These are phyloP conservation scores for Bos javanicus DNA, from an alignment of 2,113 vertebrate species.

Conservation along the genomic window DNA sequence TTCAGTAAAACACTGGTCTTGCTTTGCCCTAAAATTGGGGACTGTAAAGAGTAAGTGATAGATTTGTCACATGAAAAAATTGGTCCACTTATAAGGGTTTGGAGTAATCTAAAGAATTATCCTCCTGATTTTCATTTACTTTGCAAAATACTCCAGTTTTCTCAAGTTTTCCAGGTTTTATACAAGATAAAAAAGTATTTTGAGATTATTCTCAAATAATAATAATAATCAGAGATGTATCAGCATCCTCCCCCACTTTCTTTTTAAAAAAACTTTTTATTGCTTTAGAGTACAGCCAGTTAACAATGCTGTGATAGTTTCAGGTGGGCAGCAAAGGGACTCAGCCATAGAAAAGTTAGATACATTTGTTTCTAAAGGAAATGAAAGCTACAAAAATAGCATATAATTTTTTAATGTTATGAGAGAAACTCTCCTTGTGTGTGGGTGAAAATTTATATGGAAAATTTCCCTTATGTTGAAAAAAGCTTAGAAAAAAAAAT, in stretches of 20 bases:
- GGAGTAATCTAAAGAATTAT: not conserved
- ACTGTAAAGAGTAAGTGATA: not conserved
- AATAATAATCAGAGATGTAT: not conserved
- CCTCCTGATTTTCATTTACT: not conserved
- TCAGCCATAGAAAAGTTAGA: not conserved
- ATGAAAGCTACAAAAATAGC: not conserved
- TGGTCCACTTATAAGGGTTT: not conserved
- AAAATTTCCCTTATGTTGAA: not conserved
- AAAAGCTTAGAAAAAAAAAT: not conserved
- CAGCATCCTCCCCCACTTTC: not conserved
- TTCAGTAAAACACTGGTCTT: not conserved
- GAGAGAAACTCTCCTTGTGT: not conserved
- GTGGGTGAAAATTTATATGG: not conserved
- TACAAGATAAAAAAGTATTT: constrained; percentile 20
- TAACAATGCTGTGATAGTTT: not conserved
- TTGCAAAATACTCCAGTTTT: not conserved
- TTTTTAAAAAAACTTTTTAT: not conserved
- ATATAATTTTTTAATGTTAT: not conserved
- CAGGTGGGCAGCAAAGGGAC: not conserved
- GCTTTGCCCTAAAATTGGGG: not conserved
- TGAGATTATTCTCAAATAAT: not conserved
- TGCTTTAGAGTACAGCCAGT: not conserved
- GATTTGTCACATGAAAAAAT: not conserved
- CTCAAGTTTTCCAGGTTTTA: not conserved
- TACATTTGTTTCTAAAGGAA: not conserved